Base-by-base conservation (phyloP, 2,113 vertebrate species). In the Zosterops pallidus region DNA sequence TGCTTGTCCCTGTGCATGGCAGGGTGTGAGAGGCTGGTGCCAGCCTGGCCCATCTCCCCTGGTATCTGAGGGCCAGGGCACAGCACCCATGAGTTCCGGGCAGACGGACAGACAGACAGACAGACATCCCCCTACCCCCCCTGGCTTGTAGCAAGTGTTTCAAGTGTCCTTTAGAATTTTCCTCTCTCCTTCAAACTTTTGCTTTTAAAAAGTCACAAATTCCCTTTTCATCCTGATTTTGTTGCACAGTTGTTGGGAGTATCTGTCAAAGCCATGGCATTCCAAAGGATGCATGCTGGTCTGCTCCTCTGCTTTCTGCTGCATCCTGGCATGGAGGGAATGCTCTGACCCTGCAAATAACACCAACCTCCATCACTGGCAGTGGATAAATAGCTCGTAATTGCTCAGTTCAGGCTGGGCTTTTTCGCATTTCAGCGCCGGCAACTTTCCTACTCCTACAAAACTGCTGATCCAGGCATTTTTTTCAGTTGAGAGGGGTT, bases 401-500 rank as follows among this genome's bases (percentile, higher is more conserved):
- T 55, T 83, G 67, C 67, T 69, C 56, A 3, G 29, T 78, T 95
- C 18, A 12, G 81, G 29, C 55, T 55, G 63, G 59, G 0, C 6
- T 19, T 67, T 77, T 77, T 47, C 39, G 35, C n/a, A 35, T 74
- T 80, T 74, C 18, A 5, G 47, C n/a, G 14, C 39, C 28, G 33
- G 70, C 74, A 42, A 15, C 44, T 79, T 75, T 37, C 9, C 67
- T 77, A 64, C 37, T 92, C 68, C 21, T 55, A 29, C 29, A 70
- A 70, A 96, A 83, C 17, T 83, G 86, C 83, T 52, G 86, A 97
- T 81, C 21, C 33, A 22, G 59, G 53, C 31, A 9, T 62, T 83
- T 95, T 91, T 83, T 93, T 88, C 56, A 62, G 41, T 92, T 59
- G 71, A 83, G 89, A 76, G 37, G 22, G 37, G 25, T 90, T 94